These are phyloP conservation scores for Phrynosoma blainvillii DNA, from an alignment of 2,113 vertebrate species.

Conservation along the genomic window DNA sequence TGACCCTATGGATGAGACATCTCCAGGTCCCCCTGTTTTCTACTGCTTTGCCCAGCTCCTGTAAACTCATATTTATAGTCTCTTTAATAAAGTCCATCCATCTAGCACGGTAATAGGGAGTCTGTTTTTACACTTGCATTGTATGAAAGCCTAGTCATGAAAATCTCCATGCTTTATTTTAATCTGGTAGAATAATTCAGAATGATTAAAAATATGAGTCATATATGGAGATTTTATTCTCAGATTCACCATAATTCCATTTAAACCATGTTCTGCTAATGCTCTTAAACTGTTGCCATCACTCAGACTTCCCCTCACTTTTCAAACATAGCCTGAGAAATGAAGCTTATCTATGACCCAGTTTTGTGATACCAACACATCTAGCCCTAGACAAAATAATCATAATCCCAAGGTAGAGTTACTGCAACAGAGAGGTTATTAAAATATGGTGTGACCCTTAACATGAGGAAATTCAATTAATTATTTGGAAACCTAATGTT, in stretches of 20 bases:
- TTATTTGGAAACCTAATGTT: conserved; percentile 66
- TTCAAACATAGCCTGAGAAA: background rate
- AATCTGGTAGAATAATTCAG: background rate
- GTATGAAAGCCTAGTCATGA: background rate
- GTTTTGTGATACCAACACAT: conserved; percentile 22
- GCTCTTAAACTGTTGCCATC: background rate
- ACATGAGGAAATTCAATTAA: conserved; percentile 68
- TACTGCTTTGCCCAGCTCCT: too few relatives aligned
- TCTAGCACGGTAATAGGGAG: too few relatives aligned
- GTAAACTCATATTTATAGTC: too few relatives aligned
- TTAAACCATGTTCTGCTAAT: background rate
- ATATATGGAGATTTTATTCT: background rate
- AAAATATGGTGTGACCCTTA: conserved; percentile 60
- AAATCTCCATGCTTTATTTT: background rate
- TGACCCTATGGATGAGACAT: too few relatives aligned
- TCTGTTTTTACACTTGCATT: background rate
- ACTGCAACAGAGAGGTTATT: conserved; percentile 64
- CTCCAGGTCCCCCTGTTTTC: too few relatives aligned
- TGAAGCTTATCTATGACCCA: background rate
- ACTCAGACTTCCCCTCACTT: background rate
- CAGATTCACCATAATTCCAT: background rate
- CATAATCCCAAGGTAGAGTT: conserved; percentile 36
- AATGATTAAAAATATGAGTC: background rate
- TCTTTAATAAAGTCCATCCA: too few relatives aligned
- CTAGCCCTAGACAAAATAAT: conserved; percentile 31